Evolutionary conservation across 2,113 vertebrate species (phyloP).

Genomic region (Gallinago jamesoni): DNA sequence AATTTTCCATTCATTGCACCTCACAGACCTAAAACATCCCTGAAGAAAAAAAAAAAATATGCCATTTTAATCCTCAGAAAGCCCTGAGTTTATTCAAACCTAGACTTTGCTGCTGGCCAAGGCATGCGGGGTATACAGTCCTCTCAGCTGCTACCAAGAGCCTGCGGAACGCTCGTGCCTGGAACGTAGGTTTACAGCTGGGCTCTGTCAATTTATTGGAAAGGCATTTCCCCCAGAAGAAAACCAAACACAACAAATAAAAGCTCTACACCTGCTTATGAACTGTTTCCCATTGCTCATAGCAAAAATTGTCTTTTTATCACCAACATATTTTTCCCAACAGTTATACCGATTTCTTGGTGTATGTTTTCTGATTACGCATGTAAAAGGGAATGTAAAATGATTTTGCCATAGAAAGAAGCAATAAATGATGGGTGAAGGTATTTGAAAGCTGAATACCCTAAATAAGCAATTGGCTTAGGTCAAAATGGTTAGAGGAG

Average conservation of each 20-base stretch:
- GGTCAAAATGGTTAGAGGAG: not conserved
- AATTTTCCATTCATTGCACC: not conserved
- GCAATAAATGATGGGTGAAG: conserved; percentile 24
- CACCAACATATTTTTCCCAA: not conserved
- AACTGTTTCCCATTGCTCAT: not conserved
- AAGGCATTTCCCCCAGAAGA: not conserved
- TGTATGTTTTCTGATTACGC: conserved; percentile 29
- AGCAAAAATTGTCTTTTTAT: not conserved
- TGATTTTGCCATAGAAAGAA: not conserved
- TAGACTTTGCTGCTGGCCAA: not conserved
- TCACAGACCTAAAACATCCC: not conserved
- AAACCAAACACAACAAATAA: not conserved
- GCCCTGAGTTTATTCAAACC: not conserved
- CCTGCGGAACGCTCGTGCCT: not conserved
- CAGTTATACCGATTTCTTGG: conserved; percentile 9
- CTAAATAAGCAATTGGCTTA: conserved; percentile 37
- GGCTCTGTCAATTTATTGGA: not conserved
- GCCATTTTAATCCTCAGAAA: not conserved
- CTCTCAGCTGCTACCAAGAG: not conserved
- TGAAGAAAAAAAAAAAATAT: not conserved
- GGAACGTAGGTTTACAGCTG: not conserved
- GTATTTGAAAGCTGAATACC: conserved; percentile 16
- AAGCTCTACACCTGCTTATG: not conserved
- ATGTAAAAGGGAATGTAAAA: not conserved
- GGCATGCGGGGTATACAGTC: not conserved